Evolutionary conservation across 2,113 vertebrate genomes (phyloP).

Genomic region (Oryzias javanicus): DNA sequence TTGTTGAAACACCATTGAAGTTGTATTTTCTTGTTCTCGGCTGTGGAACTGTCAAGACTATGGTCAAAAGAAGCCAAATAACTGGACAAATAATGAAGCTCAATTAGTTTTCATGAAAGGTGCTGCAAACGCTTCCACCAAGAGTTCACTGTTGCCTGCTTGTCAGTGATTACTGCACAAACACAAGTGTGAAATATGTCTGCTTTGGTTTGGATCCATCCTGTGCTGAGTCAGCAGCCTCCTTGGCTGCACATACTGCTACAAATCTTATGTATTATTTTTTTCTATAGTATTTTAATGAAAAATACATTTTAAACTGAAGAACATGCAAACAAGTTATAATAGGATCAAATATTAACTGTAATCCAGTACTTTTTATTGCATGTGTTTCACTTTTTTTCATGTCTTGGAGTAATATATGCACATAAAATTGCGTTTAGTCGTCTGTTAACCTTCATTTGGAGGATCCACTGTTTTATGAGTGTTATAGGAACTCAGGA

Average conservation of each 20-base stretch:
- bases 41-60: too few relatives aligned
- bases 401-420: constrained; percentile 5
- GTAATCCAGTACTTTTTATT: constrained; percentile 13
- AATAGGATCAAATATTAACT: constrained; percentile 26
- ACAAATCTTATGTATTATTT: constrained; percentile 16
- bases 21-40: too few relatives aligned
- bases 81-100: too few relatives aligned
- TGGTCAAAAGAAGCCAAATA: too few relatives aligned
- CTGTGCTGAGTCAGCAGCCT: constrained; percentile 52
- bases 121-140: too few relatives aligned
- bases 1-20: constrained; percentile 11
- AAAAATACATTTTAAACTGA: constrained; percentile 23
- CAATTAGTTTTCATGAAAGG: too few relatives aligned
- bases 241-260: constrained; percentile 21
- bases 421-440: background rate
- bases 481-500: constrained; percentile 63
- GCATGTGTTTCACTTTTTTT: background rate
- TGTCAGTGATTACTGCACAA: too few relatives aligned
- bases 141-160: too few relatives aligned
- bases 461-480: constrained; percentile 28
- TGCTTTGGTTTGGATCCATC: constrained; percentile 20
- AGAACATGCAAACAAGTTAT: constrained; percentile 45
- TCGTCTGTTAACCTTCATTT: constrained; percentile 32
- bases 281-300: constrained; percentile 36
- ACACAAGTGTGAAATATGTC: background rate